Evolutionary conservation across 2,113 vertebrate species (phyloP), one percentile per base, ranked within the genome.

Genomic region (Puntigrus tetrazona): DNA sequence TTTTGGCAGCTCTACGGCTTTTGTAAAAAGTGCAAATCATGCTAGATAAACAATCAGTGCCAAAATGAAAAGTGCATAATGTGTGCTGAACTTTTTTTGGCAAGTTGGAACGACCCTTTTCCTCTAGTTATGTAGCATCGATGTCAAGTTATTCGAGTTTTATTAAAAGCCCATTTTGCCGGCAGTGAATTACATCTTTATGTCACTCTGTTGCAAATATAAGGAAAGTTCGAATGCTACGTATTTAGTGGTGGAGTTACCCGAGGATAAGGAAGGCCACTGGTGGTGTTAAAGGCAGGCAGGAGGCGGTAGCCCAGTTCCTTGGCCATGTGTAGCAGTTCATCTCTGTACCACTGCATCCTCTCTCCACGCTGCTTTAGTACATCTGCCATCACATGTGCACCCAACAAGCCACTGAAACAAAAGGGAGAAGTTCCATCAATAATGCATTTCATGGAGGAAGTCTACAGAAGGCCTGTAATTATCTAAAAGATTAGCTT

Each of bases 231-330:
- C 0, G 22, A 67, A 34, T 18, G 27, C 5, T 61, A 1, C 1
- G 27, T 9, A 36, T 4, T 27, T 59, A 52, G 11, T 45, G 13
- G 14, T 45, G 34, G 7, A 93, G 95, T 96, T 93, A 99, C 98
- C 93, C 97, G 94, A 86, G 98, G 97, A 84, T 98, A 99, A 86
- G 98, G 98, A 92, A 99, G 96, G 91, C 97, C 98, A 88, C 97
- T 99, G 91, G 96, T 98, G 90, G 98, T 99, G 90, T 99, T 99
- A 91, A 99, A 99, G 84, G 97, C 98, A 47, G 97, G 97, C 81
- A 99, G 87, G 84, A 99, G 96, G 83, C 96, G 96, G 87, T 96
- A 95, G 73, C 98, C 98, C 84, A 99, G 88, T 0, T 99, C 96
- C 93, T 97, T 98, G 79, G 98, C 97, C 97, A 99, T 99, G 45